Evolutionary conservation across 2,888 invertebrate genomes (phyloP), one percentile per base, ranked within the genome.

Genomic region (Gortyna flavago): DNA sequence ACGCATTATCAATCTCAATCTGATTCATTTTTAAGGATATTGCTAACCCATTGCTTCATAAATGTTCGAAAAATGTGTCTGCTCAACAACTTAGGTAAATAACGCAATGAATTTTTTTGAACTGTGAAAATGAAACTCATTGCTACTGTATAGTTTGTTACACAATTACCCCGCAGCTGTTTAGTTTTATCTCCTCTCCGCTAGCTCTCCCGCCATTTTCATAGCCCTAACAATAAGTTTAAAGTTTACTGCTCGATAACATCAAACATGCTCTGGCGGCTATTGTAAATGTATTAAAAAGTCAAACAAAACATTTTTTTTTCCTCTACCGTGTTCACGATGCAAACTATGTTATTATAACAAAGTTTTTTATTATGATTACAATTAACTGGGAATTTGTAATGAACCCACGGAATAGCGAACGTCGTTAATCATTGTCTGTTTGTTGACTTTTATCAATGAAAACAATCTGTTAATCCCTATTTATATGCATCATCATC

Each of bases 241-340:
- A 70, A 67, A 75, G 38, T 75, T 59, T 69, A 83, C 61, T 0
- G 2, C 44, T 35, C 48, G 81, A 87, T 87, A 87, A 87, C 75
- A 87, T 88, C 85, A 72, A 81, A 87, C 83, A 79, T 72, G 81
- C 66, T 73, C 25, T 64, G 67, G 44, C 72, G 59, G 62, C 65
- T 62, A 75, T 85, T 82, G 74, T 80, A 72, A 77, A 54, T 77
- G 51, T 62, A 64, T 64, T 72, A 64, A 25, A 59, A 79, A 82
- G 69, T 79, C 78, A 87, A 81, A 80, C 84, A 83, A 80, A 80
- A 82, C 21, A 75, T 78, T 82, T 85, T 78, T 82, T 85, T 86
- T 83, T 18, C 1, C 0, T 67, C 11, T 11, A 35, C 44, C 71
- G 61, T 51, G 35, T 44, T 35, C 61, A 62, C 75, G 41, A 41